Base-by-base conservation (phyloP, 64 coral and sea anemone species). In the Astreopora myriophthalma region DNA sequence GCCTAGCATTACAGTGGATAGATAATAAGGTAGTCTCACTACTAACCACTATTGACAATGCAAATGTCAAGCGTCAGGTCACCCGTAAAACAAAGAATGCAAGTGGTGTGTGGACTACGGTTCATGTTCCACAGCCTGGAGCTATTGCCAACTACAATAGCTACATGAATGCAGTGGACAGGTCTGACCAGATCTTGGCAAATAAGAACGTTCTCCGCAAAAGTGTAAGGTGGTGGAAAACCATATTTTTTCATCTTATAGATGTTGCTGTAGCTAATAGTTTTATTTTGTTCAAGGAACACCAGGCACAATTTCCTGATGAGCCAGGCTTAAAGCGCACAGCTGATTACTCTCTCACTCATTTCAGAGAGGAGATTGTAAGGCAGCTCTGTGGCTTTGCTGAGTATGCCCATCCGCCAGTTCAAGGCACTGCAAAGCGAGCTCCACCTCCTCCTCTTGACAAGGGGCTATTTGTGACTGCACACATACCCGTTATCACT, bases 401-500 rank as follows among this genome's bases (percentile, higher is more conserved):
- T 8, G 87, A 94, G 28, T 95, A 86, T 90, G 93, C 16, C 48
- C 12, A 36, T 2, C 93, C 93, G 4, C 93, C 79, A 75, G 71
- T 36, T 25, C 37, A 38, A 36, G 37, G 68, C 73, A 85, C 26
- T 27, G 57, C 29, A 12, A 89, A 84, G 44, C 51, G 65, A 42
- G 17, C 63, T 66, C 63, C 22, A 10, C 46, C n/a, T n/a, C n/a
- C 46, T 49, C 46, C 46, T n/a, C n/a, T n/a, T 49, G 4, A 2
- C n/a, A 22, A n/a, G 2, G 69, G 67, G 42, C 65, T 89, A 66
- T 92, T 84, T 84, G 29, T 73, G 35, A 85, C 68, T 14, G 86
- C 68, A 6, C 94, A 96, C 51, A 85, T 96, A 64, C 89, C 89
- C 52, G 55, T 84, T 40, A 76, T 44, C 25, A 62, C 89, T n/a